A percentile compares a stretch with the other conserved stretches of the same genome.
Conservation (phyloP, 2,113 vertebrate species). For the Pelodiscus sinensis region DNA sequence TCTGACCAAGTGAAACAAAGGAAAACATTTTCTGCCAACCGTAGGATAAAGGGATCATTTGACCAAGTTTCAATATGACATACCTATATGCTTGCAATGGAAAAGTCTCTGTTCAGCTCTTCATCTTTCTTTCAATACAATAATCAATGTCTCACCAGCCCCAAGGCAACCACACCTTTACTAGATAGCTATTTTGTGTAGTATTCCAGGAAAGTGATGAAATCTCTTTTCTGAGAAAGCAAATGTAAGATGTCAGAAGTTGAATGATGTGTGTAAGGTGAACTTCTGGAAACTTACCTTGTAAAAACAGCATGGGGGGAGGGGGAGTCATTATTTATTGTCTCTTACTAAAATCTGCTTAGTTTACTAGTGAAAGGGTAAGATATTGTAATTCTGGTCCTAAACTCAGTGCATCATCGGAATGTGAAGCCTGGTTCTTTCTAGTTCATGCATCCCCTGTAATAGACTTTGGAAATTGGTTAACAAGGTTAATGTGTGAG, state of each 20-base stretch:
- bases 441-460: conserved; percentile 38
- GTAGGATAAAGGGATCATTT: neutral
- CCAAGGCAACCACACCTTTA: neutral
- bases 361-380: neutral
- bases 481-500: neutral
- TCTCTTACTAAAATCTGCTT: neutral
- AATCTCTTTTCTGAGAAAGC: neutral
- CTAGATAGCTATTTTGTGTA: neutral
- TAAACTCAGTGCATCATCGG: neutral
- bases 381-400: neutral
- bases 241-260: neutral
- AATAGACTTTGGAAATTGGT: neutral
- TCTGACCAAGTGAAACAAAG: neutral
- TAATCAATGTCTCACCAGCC: neutral
- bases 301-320: neutral
- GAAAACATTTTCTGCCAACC: neutral
- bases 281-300: neutral
- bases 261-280: accelerated
- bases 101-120: neutral
- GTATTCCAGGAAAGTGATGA: neutral
- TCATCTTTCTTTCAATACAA: neutral
- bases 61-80: neutral
- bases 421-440: conserved; percentile 9
- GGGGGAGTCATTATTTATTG: neutral
- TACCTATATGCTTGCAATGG: neutral